phyloP scores from a whole-genome alignment of 2,888 invertebrate genomes.

The Didymodactylos carnosus region DNA sequence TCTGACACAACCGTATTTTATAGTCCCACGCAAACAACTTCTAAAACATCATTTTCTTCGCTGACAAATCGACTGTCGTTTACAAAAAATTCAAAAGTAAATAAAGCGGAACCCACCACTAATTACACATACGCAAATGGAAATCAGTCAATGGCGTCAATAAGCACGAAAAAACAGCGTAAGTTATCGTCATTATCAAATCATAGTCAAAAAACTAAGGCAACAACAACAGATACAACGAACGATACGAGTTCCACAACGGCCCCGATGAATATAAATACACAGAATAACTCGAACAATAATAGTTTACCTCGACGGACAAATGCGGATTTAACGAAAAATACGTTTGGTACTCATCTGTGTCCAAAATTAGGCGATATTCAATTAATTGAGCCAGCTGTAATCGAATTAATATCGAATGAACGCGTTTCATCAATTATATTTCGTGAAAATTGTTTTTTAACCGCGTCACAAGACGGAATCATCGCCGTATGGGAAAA shows the following conservation, averaged over 20 bases:
- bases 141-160: too few species aligned
- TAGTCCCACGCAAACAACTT: background rate
- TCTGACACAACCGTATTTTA: background rate
- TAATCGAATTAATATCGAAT: conserved; percentile 91
- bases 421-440: conserved; percentile 80
- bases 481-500: conserved; percentile 94
- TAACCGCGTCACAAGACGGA: conserved; percentile 94
- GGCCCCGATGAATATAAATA: background rate
- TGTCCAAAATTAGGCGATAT: conserved; percentile 85
- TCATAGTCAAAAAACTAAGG: background rate
- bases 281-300: background rate
- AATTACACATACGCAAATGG: background rate
- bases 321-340: background rate
- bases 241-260: background rate
- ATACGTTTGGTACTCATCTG: conserved; percentile 35
- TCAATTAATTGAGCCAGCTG: conserved; percentile 81
- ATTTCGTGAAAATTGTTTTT: conserved; percentile 80
- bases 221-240: background rate
- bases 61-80: background rate
- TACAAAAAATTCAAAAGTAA: background rate
- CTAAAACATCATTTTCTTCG: background rate
- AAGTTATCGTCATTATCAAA: background rate
- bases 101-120: background rate
- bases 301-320: background rate
- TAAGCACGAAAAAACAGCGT: background rate